A percentile compares a stretch with the other conserved stretches of the same genome.
Evolutionary conservation across 2,888 invertebrate genomes (phyloP).

Genomic region (Acronicta leporina): DNA sequence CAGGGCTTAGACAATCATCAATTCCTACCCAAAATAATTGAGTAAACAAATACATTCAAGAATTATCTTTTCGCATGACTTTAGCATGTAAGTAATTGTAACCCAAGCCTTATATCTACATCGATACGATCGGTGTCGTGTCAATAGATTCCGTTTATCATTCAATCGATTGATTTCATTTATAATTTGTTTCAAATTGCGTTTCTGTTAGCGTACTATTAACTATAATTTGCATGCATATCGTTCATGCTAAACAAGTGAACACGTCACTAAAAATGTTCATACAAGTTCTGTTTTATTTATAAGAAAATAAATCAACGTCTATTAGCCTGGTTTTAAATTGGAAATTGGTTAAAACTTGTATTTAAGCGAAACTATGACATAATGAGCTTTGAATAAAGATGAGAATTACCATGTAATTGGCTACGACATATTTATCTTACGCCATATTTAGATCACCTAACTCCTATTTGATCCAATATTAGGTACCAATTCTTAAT

Average conservation of each 20-base stretch:
- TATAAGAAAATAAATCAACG: constrained; percentile 43
- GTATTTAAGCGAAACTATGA: constrained; percentile 28
- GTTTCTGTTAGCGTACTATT: constrained; percentile 44
- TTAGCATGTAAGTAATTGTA: background rate
- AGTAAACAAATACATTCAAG: no score
- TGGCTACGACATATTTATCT: no score
- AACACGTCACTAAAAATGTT: constrained; percentile 35
- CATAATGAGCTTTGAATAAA: constrained; percentile 46
- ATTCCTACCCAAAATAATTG: no score
- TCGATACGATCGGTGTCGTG: constrained; percentile 31
- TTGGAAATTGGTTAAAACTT: constrained; percentile 32
- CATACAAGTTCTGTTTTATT: constrained; percentile 34
- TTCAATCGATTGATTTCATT: constrained; percentile 48
- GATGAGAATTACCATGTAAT: constrained; percentile 28
- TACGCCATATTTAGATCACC: no score
- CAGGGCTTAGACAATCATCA: no score
- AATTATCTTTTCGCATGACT: no score
- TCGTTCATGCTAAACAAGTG: constrained; percentile 30
- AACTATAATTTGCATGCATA: constrained; percentile 49
- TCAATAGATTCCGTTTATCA: constrained; percentile 48
- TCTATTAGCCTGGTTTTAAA: constrained; percentile 27
- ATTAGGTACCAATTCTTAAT: no score
- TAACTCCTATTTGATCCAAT: no score
- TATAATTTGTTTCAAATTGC: constrained; percentile 49
- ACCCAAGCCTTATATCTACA: background rate